A percentile compares a stretch with the other conserved stretches of the same genome.
These are phyloP conservation scores for Chironomus striatipennis DNA, from an alignment of 1,140 invertebrate genomes.

Conservation along the genomic window DNA sequence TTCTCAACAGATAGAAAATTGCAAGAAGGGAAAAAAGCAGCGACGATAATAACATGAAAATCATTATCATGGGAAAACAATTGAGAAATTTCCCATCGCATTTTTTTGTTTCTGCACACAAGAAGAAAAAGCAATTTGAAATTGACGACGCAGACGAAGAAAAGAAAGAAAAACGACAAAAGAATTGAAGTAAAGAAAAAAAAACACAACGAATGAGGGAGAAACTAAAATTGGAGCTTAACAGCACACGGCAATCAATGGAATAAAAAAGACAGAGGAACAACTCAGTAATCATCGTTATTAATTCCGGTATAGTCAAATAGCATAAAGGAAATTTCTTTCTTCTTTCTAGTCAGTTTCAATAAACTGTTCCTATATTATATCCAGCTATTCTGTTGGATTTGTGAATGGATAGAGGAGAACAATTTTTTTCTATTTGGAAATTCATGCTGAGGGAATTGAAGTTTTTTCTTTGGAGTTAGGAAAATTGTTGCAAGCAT, in stretches of 20 bases:
- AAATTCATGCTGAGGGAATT: too few relatives aligned
- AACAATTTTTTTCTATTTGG: too few relatives aligned
- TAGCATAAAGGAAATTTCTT: not conserved
- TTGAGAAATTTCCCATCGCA: slow-evolving; percentile 12
- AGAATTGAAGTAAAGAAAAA: not conserved
- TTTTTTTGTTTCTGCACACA: not conserved
- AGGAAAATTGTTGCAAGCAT: too few relatives aligned
- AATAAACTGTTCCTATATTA: too few relatives aligned
- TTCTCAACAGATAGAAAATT: too few relatives aligned
- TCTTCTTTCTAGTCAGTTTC: not conserved
- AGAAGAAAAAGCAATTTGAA: not conserved
- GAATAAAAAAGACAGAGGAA: not conserved
- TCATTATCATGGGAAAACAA: slow-evolving; percentile 20
- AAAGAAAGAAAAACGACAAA: not conserved
- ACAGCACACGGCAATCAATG: not conserved
- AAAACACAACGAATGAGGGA: too few relatives aligned
- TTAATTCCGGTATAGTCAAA: slow-evolving; percentile 21
- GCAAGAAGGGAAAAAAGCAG: not conserved
- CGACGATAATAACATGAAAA: slow-evolving; percentile 18
- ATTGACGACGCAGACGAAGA: not conserved
- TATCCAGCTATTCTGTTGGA: too few relatives aligned
- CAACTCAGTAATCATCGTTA: slow-evolving; percentile 19
- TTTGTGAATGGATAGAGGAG: too few relatives aligned
- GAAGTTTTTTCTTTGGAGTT: too few relatives aligned
- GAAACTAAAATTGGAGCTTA: not conserved